These are phyloP conservation scores for Spheniscus humboldti DNA, from an alignment of 2,797 vertebrate species.

Conservation along the genomic window DNA sequence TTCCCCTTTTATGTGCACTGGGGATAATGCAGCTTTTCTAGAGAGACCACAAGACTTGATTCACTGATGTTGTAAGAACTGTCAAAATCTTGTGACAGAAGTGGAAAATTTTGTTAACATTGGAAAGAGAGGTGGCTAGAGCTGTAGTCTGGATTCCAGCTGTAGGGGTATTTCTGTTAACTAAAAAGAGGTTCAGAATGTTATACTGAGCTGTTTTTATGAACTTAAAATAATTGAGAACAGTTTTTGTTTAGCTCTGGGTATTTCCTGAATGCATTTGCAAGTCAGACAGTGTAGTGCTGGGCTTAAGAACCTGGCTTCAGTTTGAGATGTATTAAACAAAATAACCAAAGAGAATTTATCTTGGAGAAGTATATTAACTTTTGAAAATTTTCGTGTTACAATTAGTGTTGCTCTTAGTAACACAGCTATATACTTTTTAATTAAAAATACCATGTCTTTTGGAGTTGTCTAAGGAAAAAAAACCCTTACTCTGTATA, in stretches of 20 bases:
- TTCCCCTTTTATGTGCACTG: conserved; percentile 16
- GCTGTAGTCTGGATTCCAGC: conserved; percentile 30
- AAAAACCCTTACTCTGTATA: neutral
- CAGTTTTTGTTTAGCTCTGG: conserved; percentile 45
- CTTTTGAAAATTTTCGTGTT: neutral
- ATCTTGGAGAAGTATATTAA: neutral
- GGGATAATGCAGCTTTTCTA: conserved; percentile 16
- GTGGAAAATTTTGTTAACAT: conserved; percentile 58
- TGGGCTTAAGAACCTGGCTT: neutral
- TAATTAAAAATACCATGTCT: neutral
- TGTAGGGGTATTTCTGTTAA: conserved; percentile 36
- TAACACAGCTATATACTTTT: neutral
- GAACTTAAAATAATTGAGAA: conserved; percentile 54
- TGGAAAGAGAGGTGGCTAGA: conserved; percentile 44
- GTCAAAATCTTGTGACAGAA: conserved; percentile 54
- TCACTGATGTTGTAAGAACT: conserved; percentile 50
- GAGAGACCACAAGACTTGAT: conserved; percentile 35
- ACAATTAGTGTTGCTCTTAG: neutral
- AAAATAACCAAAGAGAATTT: neutral
- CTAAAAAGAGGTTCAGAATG: conserved; percentile 22
- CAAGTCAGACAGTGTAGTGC: neutral
- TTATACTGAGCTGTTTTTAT: conserved; percentile 13
- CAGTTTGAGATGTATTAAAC: neutral
- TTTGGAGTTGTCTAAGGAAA: neutral
- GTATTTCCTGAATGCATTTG: conserved; percentile 38